These are phyloP conservation scores for Loxodonta africana DNA, from an alignment of 2,113 vertebrate genomes.

Conservation along the genomic window DNA sequence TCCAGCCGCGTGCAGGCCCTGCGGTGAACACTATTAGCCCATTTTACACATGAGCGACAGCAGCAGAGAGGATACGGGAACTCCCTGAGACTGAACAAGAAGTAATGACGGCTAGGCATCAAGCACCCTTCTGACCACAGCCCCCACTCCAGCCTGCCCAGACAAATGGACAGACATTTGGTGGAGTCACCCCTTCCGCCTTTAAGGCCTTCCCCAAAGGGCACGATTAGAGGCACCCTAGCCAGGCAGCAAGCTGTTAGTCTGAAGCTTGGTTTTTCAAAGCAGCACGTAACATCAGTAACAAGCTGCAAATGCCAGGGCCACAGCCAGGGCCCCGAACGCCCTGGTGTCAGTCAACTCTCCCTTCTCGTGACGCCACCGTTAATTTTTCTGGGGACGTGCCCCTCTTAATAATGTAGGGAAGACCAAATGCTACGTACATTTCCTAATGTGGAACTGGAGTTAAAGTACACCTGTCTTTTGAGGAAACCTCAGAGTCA, in stretches of 20 bases:
- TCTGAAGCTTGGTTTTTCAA: background rate
- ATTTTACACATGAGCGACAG: background rate
- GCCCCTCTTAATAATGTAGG: fast-evolving
- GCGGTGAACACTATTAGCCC: fast-evolving
- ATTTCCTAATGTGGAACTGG: background rate
- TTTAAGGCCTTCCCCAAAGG: fast-evolving
- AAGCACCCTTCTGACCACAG: fast-evolving
- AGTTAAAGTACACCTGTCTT: background rate
- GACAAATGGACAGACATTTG: fast-evolving
- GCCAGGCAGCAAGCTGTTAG: background rate
- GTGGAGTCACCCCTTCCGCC: background rate
- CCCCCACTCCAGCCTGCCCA: fast-evolving
- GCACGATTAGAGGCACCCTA: background rate
- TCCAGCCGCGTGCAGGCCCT: fast-evolving
- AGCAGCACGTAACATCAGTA: background rate
- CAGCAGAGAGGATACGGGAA: background rate
- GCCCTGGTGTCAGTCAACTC: fast-evolving
- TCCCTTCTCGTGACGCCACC: background rate
- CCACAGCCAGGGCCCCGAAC: fast-evolving
- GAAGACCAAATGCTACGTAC: fast-evolving
- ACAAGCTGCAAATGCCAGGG: background rate
- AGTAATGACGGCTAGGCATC: fast-evolving
- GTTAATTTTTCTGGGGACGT: background rate
- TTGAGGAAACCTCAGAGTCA: background rate
- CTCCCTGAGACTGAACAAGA: fast-evolving